Conservation (phyloP, 2,113 vertebrate genomes). For the Syngnathoides biaculeatus region DNA sequence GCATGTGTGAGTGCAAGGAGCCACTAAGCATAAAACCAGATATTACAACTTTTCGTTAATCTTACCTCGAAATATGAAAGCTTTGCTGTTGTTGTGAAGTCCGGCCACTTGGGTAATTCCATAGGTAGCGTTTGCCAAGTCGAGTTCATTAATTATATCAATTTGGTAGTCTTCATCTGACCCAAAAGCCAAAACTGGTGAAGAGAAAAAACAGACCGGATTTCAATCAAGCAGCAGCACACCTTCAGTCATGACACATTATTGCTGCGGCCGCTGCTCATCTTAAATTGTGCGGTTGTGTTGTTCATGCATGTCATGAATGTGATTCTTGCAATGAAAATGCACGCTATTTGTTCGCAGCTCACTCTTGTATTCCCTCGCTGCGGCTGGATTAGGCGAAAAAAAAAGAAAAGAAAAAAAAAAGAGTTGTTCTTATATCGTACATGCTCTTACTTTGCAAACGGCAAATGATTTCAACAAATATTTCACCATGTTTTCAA, state of each 20-base stretch:
- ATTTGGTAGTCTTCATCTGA: conserved; percentile 87
- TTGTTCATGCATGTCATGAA: background rate
- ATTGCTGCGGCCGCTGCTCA: background rate
- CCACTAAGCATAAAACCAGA: conserved; percentile 21
- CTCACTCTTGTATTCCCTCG: conserved; percentile 40
- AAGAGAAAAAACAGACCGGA: conserved; percentile 20
- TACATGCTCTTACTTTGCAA: conserved; percentile 1
- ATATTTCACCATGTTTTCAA: background rate
- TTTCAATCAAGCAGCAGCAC: conserved; percentile 5
- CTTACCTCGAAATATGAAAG: conserved; percentile 92
- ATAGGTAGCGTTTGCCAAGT: conserved; percentile 84
- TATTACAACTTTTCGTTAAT: background rate
- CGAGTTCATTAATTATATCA: conserved; percentile 87
- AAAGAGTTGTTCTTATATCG: conserved; percentile 1
- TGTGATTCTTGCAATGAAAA: conserved; percentile 4
- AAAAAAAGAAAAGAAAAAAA: conserved; percentile 12
- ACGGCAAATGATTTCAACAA: background rate
- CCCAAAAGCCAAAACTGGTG: conserved; percentile 82
- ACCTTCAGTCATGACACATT: background rate
- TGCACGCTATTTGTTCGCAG: conserved; percentile 15
- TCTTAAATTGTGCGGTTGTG: conserved; percentile 2
- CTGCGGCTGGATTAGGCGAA: conserved; percentile 9
- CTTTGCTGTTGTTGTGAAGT: conserved; percentile 91
- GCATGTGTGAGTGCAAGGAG: background rate
- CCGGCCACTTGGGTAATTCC: conserved; percentile 90